A percentile compares a stretch with the other conserved stretches of the same genome.
Conservation (phyloP, 2,888 invertebrate genomes). For the Fragum whitleyi region DNA sequence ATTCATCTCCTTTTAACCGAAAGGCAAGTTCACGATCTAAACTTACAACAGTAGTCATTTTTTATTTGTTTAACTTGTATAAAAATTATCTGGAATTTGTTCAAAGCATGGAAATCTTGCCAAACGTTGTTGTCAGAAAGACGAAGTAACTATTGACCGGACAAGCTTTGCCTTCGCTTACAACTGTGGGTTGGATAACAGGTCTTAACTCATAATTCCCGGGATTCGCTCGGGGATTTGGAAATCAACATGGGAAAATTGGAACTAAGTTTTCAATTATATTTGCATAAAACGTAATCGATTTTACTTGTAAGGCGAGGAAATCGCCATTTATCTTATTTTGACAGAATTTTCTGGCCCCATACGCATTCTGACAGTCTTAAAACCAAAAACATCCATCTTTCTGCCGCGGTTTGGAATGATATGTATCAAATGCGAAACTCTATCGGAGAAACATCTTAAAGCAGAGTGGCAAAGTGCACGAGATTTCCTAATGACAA, state of each 20-base stretch:
- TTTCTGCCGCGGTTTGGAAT: conserved; percentile 35
- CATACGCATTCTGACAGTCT: conserved; percentile 62
- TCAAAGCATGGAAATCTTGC: not conserved
- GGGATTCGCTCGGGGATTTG: conserved; percentile 52
- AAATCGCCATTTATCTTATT: conserved; percentile 67
- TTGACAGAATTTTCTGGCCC: conserved; percentile 58
- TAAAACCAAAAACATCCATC: conserved; percentile 56
- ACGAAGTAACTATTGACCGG: conserved; percentile 9
- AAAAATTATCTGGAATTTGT: no score
- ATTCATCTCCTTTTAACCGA: no score
- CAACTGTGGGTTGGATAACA: conserved; percentile 54
- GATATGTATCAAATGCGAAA: conserved; percentile 61
- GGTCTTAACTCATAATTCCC: conserved; percentile 51
- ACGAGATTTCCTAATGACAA: conserved; percentile 36
- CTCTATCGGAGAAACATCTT: conserved; percentile 40
- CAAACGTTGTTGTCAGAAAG: not conserved
- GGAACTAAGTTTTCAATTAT: conserved; percentile 71
- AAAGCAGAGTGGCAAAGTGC: conserved; percentile 28
- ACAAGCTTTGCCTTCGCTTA: not conserved
- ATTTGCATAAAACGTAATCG: conserved; percentile 69
- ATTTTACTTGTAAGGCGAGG: conserved; percentile 65
- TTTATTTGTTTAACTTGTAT: no score
- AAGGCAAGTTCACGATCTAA: no score
- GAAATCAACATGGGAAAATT: conserved; percentile 63
- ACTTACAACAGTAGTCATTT: no score